phyloP scores from a whole-genome alignment of 1,140 invertebrate genomes.

The Drosophila teissieri region DNA sequence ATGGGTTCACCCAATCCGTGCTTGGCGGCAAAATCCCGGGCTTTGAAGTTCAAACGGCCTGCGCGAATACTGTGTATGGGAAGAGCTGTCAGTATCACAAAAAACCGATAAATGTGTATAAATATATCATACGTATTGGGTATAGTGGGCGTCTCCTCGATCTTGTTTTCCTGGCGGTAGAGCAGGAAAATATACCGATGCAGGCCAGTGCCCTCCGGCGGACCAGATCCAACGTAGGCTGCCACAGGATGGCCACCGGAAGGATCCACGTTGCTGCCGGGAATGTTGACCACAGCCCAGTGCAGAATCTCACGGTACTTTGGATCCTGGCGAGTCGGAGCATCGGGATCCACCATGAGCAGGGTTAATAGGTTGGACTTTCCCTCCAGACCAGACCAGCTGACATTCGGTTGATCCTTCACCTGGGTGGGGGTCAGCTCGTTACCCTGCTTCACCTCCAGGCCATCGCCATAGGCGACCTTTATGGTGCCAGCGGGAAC shows the following conservation, averaged over 20 bases:
- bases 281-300: slow-evolving; percentile 96
- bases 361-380: slow-evolving; percentile 88
- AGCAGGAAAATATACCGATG: slow-evolving; percentile 96
- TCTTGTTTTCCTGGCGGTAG: slow-evolving; percentile 89
- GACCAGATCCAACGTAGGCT: slow-evolving; percentile 94
- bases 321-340: slow-evolving; percentile 91
- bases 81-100: not conserved
- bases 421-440: slow-evolving; percentile 91
- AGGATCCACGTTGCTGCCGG: slow-evolving; percentile 88
- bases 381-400: slow-evolving; percentile 87
- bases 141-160: slow-evolving; percentile 49
- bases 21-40: slow-evolving; percentile 92
- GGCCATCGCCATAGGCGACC: slow-evolving; percentile 87
- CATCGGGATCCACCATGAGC: slow-evolving; percentile 95
- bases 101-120: not conserved
- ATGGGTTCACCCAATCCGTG: slow-evolving; percentile 92
- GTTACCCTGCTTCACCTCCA: slow-evolving; percentile 89
- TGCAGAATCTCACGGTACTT: slow-evolving; percentile 95
- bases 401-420: slow-evolving; percentile 88
- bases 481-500: slow-evolving; percentile 84
- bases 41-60: slow-evolving; percentile 91
- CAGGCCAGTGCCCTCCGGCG: slow-evolving; percentile 91
- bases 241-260: slow-evolving; percentile 89
- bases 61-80: slow-evolving; percentile 86
- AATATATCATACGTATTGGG: slow-evolving; percentile 41